Conservation (phyloP, 2,797 vertebrate genomes). For the Bryconaethiops microstoma region DNA sequence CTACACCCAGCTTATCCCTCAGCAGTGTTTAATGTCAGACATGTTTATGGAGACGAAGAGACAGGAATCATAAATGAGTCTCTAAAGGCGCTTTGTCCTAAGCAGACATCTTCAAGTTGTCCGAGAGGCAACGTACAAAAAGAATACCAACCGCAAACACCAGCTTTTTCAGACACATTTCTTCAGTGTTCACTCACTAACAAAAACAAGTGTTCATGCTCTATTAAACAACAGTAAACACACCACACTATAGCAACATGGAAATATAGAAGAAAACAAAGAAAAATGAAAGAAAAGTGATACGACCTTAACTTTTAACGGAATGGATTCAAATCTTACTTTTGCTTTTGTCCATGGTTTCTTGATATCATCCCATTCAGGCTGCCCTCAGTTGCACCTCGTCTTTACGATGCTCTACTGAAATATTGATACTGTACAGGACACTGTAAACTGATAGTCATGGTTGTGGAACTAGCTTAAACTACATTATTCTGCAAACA, state of each 20-base stretch:
- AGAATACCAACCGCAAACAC: neutral
- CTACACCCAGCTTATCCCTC: conserved; percentile 26
- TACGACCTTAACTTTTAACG: no score
- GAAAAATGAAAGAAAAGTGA: no score
- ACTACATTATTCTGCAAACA: neutral
- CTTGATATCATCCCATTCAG: neutral
- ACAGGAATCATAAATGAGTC: conserved; percentile 22
- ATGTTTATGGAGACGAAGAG: conserved; percentile 26
- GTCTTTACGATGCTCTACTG: no score
- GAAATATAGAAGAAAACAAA: neutral
- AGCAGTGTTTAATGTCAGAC: conserved; percentile 36
- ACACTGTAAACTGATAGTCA: neutral
- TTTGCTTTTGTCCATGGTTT: no score
- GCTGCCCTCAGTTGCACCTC: neutral
- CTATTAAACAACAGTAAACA: neutral
- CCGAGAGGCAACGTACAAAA: conserved; percentile 13
- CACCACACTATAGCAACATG: neutral
- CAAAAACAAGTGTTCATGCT: neutral
- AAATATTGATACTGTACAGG: no score
- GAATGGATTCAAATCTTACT: no score
- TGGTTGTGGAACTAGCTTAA: neutral
- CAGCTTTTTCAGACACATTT: neutral
- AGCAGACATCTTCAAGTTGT: conserved; percentile 13
- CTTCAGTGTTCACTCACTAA: neutral
- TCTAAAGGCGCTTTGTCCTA: conserved; percentile 14